These are phyloP conservation scores for Dicyrtomina minuta DNA, from an alignment of 2,888 invertebrate species.

Conservation along the genomic window DNA sequence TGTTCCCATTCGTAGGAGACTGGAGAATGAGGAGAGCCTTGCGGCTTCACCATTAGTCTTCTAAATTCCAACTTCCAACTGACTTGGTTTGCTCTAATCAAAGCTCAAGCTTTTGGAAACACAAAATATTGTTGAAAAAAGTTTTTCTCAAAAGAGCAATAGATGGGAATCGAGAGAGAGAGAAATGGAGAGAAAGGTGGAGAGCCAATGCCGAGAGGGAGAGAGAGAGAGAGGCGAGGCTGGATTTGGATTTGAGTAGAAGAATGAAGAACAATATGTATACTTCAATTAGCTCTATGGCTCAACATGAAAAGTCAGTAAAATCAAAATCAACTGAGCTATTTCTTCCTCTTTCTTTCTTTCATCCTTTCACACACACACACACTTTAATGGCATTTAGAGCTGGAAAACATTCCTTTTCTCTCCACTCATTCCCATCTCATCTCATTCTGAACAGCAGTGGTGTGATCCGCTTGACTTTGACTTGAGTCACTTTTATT, in stretches of 20 bases:
- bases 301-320: not conserved
- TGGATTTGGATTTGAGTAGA: too few species aligned
- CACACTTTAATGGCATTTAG: conserved; percentile 2
- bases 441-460: not conserved
- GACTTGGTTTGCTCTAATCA: conserved; percentile 1
- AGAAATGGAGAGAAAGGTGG: too few species aligned
- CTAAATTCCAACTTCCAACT: not conserved
- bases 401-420: not conserved
- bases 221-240: too few species aligned
- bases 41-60: not conserved
- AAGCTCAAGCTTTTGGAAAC: not conserved
- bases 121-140: conserved; percentile 7
- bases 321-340: conserved; percentile 3
- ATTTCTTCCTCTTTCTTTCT: not conserved
- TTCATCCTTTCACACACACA: not conserved
- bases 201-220: too few species aligned
- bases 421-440: not conserved
- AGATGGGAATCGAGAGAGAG: too few species aligned
- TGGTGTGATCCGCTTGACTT: not conserved
- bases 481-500: not conserved
- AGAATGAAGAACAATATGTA: not conserved
- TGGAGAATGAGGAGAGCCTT: not conserved
- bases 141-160: not conserved
- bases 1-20: not conserved
- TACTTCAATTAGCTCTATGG: not conserved